These are phyloP conservation scores for Stomorhina lunata DNA, from an alignment of 2,888 invertebrate species.

Conservation along the genomic window DNA sequence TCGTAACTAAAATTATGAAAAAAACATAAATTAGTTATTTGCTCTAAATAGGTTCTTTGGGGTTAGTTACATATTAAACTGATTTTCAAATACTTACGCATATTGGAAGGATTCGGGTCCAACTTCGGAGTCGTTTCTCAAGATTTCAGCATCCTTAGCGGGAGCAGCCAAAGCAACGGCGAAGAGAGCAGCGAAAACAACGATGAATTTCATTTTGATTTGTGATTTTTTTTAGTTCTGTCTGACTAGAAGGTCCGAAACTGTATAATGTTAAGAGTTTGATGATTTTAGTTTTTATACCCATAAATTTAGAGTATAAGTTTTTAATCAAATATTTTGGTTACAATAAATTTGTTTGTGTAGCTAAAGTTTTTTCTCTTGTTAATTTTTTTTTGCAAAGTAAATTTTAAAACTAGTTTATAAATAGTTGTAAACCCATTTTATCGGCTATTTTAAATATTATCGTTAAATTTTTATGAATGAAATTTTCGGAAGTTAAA, in stretches of 20 bases:
- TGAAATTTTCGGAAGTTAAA: no score
- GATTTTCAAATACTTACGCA: constrained; percentile 80
- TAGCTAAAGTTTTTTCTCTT: no score
- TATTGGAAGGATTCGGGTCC: constrained; percentile 79
- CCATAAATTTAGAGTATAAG: no score
- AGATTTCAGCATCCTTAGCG: constrained; percentile 79
- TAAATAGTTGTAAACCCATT: no score
- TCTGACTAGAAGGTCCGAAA: neutral
- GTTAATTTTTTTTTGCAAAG: no score
- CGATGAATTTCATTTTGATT: constrained; percentile 62
- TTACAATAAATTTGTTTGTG: no score
- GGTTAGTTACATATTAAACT: neutral
- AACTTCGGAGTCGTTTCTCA: constrained; percentile 82
- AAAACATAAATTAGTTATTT: neutral
- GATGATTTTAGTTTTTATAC: constrained; percentile 24
- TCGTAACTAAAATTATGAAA: constrained; percentile 74
- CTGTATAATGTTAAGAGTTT: neutral
- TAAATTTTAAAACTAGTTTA: no score
- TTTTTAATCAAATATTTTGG: no score
- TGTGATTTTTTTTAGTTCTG: no score
- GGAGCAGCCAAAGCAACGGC: constrained; percentile 71
- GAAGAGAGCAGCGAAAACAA: constrained; percentile 72
- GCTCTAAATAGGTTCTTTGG: neutral
- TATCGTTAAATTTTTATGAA: no score
- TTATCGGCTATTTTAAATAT: no score